Evolutionary conservation across 2,888 invertebrate genomes (phyloP), one percentile per base, ranked within the genome.

Genomic region (Zele albiditarsus): DNA sequence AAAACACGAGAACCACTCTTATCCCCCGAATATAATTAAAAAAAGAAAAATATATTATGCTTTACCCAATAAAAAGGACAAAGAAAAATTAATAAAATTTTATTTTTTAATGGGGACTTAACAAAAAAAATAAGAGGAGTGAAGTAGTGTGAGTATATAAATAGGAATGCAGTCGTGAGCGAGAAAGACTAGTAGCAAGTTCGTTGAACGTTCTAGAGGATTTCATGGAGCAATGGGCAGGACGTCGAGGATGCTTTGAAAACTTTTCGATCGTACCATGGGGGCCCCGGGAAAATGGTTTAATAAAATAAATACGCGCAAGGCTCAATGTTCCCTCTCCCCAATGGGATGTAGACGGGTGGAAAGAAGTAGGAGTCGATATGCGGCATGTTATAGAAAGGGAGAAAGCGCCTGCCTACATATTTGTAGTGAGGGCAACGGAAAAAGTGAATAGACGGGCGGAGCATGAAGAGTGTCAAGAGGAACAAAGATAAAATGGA

Each of bases 221-320:
- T 73, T 66, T 66, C 38, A 67, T 53, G 66, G 66, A 28, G 60
- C 31, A 27, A 58, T 73, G 49, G 38, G 31, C 62, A 60, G 58
- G 31, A 28, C 27, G 67, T 38, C 27, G 49, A 42, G 68, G 28
- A 67, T 23, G 63, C 46, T 80, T 80, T 79, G 74, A 79, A 80
- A 81, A 83, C 80, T 80, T 80, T 77, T 69, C 63, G 71, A 79
- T 80, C 77, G 76, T 71, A 79, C 77, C 69, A 68, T 77, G 79
- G 82, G 33, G 67, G 80, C 78, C 77, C 74, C 76, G 81, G 83
- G 78, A 82, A 85, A 85, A 87, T 87, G 86, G 85, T 89, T 88
- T 89, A 88, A 88, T 89, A 88, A 89, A 89, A 89, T 88, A 89
- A 88, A 89, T 88, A 88, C 83, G 84, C 84, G 80, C 10, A 82